Base-by-base conservation (phyloP, 2,888 invertebrate genomes). In the Polyommatus icarus region DNA sequence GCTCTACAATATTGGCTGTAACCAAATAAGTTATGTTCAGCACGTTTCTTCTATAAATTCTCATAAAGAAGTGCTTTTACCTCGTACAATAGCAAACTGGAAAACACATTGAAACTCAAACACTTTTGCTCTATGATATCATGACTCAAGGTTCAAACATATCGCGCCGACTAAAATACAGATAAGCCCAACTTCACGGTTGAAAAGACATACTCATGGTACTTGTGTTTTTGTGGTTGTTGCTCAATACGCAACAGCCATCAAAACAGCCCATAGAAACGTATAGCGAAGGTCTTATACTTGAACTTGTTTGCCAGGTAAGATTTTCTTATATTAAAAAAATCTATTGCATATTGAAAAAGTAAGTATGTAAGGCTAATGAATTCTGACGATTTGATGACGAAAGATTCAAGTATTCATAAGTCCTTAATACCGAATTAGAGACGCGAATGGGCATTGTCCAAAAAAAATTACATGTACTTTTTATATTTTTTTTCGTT, bases 51-150 rank as follows among this genome's bases (percentile, higher is more conserved):
- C 18, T 32, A 15, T 29, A 67, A 67, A 67, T 67, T 10, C 24
- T 61, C 29, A 67, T 24, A 61, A 61, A 61, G 67, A 67, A 67
- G 29, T 67, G 24, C 29, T 32, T 67, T 67, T 67, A 24, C 67
- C 29, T 67, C 24, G 67, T 67, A 20, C 67, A 29, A 32, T 67
- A 32, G 67, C 67, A 15, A 29, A 67, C 29, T 67, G 1, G 29
- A 15, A 67, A 18, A 32, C 15, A 67, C 67, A 67, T 67, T 29
- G 5, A 67, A 67, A 29, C 29, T 12, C 72, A 73, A 73, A 46
- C 46, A 36, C 46, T 12, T 73, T 73, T 73, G 73, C 73, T 40
- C 20, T 46, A 73, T 73, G 46, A 73, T 46, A 73, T 73, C 73
- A 73, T 24, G 20, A 10, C 20, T 20, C 73, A 73, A 73, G 73